A percentile compares a stretch with the other conserved stretches of the same genome.
These are phyloP conservation scores for Acleris emargana DNA, from an alignment of 2,888 invertebrate genomes.

Conservation along the genomic window DNA sequence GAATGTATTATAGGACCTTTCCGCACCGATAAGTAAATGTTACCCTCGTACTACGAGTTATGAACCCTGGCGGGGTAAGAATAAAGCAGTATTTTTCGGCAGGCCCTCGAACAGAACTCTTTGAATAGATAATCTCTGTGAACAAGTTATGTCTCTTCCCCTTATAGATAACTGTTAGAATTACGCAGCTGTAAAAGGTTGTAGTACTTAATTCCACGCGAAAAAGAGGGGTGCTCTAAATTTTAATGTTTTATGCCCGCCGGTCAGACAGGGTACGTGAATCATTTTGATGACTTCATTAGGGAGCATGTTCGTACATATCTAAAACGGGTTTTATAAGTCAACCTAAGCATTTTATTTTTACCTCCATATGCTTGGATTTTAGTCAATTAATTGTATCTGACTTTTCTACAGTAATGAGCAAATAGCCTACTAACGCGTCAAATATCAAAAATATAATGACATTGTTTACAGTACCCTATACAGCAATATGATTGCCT, in stretches of 20 bases:
- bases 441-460: too few relatives aligned
- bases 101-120: slow-evolving; percentile 42
- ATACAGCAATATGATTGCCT: too few relatives aligned
- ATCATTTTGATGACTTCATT: slow-evolving; percentile 8
- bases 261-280: slow-evolving; percentile 12
- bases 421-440: too few relatives aligned
- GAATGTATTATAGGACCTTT: slow-evolving; percentile 74
- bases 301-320: background rate
- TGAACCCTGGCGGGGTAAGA: slow-evolving; percentile 59
- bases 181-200: slow-evolving; percentile 24
- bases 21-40: slow-evolving; percentile 79
- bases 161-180: slow-evolving; percentile 29
- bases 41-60: slow-evolving; percentile 72
- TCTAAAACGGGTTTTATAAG: too few relatives aligned
- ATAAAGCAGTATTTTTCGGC: slow-evolving; percentile 60
- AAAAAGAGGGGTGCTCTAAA: slow-evolving; percentile 23
- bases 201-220: slow-evolving; percentile 18
- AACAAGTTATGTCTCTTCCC: slow-evolving; percentile 21
- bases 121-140: slow-evolving; percentile 49
- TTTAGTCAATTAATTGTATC: too few relatives aligned
- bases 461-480: too few relatives aligned
- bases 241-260: slow-evolving; percentile 19
- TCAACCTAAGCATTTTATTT: too few relatives aligned
- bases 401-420: too few relatives aligned
- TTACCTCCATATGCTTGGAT: too few relatives aligned